Conservation (phyloP, 2,113 vertebrate genomes). For the Heterotilapia buettikoferi region DNA sequence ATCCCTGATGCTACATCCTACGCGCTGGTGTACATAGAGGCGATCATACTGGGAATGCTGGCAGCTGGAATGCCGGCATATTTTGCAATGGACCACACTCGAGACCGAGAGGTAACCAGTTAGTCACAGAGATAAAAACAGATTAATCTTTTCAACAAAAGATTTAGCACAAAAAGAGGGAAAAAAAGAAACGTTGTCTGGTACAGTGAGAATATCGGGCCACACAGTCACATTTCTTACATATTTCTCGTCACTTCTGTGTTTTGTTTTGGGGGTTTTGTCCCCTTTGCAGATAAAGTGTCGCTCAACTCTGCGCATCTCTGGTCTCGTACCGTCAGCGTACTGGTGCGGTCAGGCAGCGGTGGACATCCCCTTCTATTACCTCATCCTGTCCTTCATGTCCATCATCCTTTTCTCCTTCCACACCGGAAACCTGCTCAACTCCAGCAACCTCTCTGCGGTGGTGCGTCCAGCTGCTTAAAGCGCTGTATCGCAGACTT, state of each 20-base stretch:
- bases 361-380: slow-evolving; percentile 86
- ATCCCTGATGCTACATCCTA: slow-evolving; percentile 65
- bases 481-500: not conserved
- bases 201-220: accelerated
- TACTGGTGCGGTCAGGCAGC: slow-evolving; percentile 92
- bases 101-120: slow-evolving; percentile 85
- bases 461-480: slow-evolving; percentile 75
- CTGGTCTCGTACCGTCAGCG: slow-evolving; percentile 89
- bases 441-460: slow-evolving; percentile 77
- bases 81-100: slow-evolving; percentile 94
- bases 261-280: not conserved
- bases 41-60: slow-evolving; percentile 86
- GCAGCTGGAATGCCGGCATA: slow-evolving; percentile 90
- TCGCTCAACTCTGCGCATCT: slow-evolving; percentile 87
- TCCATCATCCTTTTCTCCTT: slow-evolving; percentile 84
- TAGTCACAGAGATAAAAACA: too few species aligned
- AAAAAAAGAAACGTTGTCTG: not conserved
- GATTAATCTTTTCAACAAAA: not conserved
- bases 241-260: not conserved
- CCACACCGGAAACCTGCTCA: slow-evolving; percentile 82
- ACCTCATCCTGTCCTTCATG: slow-evolving; percentile 82
- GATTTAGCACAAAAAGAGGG: not conserved
- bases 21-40: slow-evolving; percentile 75
- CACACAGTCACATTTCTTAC: accelerated
- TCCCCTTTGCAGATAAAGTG: slow-evolving; percentile 80